Conservation (phyloP, 2,888 invertebrate species). For the Yponomeuta evonymella region DNA sequence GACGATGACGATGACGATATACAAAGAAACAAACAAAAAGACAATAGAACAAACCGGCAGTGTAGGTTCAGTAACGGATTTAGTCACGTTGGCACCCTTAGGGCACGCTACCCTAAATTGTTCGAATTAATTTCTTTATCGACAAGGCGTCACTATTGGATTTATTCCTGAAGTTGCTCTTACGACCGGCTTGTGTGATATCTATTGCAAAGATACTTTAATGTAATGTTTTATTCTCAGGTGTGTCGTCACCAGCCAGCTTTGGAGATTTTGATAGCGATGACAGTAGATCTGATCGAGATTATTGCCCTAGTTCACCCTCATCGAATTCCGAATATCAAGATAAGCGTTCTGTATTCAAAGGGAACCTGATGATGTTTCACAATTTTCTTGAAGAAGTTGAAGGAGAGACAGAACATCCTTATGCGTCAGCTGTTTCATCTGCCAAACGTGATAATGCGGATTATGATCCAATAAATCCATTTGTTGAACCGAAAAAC, state of each 20-base stretch:
- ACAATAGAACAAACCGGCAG: too few species aligned
- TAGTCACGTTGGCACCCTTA: too few species aligned
- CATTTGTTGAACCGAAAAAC: not conserved
- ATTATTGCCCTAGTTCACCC: conserved; percentile 8
- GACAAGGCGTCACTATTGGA: too few species aligned
- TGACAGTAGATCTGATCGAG: conserved; percentile 8
- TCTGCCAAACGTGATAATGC: not conserved
- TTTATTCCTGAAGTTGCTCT: too few species aligned
- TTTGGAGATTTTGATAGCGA: conserved; percentile 14
- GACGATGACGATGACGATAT: too few species aligned
- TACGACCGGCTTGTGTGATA: too few species aligned
- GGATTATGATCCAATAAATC: not conserved
- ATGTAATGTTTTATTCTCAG: too few species aligned
- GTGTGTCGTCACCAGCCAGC: not conserved
- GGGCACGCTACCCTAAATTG: too few species aligned
- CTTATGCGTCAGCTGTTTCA: not conserved
- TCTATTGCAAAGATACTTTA: too few species aligned
- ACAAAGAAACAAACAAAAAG: too few species aligned
- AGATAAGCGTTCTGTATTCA: not conserved
- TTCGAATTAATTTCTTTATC: too few species aligned
- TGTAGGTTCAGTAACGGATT: too few species aligned
- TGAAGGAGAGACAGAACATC: not conserved
- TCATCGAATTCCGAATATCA: conserved; percentile 4
- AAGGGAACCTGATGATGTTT: not conserved
- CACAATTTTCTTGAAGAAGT: not conserved